Evolutionary conservation across 2,113 vertebrate species (phyloP), one percentile per base, ranked within the genome.

Genomic region (Deroptyus accipitrinus): DNA sequence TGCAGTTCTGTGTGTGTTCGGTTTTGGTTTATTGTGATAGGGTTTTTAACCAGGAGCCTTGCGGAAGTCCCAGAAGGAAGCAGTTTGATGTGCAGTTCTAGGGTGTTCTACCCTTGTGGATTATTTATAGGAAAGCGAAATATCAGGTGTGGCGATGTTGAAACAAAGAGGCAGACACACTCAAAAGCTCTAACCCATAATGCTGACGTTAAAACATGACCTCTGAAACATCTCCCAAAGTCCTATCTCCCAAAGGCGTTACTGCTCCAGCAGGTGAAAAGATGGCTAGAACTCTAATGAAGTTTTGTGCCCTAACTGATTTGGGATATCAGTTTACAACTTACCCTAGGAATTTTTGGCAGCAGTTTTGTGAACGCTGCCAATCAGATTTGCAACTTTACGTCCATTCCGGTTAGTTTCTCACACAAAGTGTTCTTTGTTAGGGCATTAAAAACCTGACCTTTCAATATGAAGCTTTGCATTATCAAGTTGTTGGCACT

Each of bases 311-410:
- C 39, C 41, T 83, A 68, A 80, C 27, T 96, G 90, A 93, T 95
- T 62, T 75, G 69, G 69, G 41, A 39, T 85, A 91, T 95, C 90
- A 87, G 55, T 91, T 96, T 94, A 88, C 74, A 91, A 83, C 92
- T 93, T 97, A 86, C 68, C 77, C 33, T 86, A 85, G 96, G 90
- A 93, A 84, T 52, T 87, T 95, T 88, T 97, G 95, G 95, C 93
- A 97, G 83, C 55, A 63, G 24, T 72, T 93, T 78, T 68, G 22
- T 72, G 84, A 94, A 62, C 33, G 9, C 68, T 97, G 95, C 96
- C 95, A 92, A 67, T 91, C 94, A 95, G 79, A 93, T 54, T 87
- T 96, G 83, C 90, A 84, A 76, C 41, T 94, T 80, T 37, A 44
- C 8, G 5, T 83, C 88, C 69, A 48, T 92, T 69, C 95, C 94